Conservation (phyloP, 2,113 vertebrate genomes). For the Larimichthys crocea region DNA sequence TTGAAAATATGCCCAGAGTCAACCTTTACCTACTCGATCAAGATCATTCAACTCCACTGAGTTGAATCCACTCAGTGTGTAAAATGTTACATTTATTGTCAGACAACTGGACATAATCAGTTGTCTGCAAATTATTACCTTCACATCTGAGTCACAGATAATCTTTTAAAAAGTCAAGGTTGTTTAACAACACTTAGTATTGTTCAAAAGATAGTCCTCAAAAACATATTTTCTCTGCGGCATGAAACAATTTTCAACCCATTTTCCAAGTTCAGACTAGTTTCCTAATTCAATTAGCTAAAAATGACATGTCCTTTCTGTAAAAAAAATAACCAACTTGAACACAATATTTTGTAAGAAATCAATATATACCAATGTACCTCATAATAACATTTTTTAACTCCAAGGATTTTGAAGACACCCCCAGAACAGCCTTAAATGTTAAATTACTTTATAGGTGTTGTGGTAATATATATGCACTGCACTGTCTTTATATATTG, state of each 20-base stretch:
- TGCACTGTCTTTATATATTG: background rate
- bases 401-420: background rate
- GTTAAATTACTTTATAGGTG: too few species aligned
- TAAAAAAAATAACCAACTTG: background rate
- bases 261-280: background rate
- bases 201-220: conserved; percentile 5
- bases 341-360: too few species aligned
- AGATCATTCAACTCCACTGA: conserved; percentile 21
- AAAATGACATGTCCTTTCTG: background rate
- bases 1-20: conserved; percentile 1
- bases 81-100: conserved; percentile 6
- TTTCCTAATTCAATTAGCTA: background rate
- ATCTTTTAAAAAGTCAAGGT: background rate
- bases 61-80: background rate
- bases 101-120: background rate
- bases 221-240: background rate
- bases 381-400: too few species aligned
- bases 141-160: background rate
- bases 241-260: background rate
- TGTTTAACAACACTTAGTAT: background rate
- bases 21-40: conserved; percentile 5
- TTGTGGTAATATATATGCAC: too few species aligned
- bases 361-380: background rate
- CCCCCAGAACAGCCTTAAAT: background rate
- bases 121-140: background rate